Conservation (phyloP, 2,888 invertebrate species). For the Homarus gammarus region DNA sequence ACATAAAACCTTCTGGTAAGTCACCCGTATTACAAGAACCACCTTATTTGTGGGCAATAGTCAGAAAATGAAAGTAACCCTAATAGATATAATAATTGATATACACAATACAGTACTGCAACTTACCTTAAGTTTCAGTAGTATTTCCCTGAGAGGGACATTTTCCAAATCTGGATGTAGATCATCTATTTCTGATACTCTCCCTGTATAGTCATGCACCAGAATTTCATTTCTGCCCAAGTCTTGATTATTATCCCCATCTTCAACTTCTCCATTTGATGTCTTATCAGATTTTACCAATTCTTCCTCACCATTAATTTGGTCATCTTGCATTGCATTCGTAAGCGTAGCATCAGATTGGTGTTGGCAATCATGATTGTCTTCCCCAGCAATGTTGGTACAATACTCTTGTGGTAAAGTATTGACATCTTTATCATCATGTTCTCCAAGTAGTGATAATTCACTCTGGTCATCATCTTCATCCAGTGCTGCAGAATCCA, state of each 20-base stretch:
- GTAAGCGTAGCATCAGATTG: background rate
- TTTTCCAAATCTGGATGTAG: conserved; percentile 56
- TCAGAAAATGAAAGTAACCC: too few relatives aligned
- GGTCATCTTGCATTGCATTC: conserved; percentile 2
- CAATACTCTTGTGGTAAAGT: conserved; percentile 8
- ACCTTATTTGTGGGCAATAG: too few relatives aligned
- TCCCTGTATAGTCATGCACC: conserved; percentile 5
- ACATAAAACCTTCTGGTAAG: too few relatives aligned
- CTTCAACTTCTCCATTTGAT: background rate
- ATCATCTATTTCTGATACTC: conserved; percentile 15
- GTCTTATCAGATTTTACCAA: background rate
- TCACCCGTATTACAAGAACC: too few relatives aligned
- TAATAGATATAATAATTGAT: too few relatives aligned
- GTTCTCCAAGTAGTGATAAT: conserved; percentile 37
- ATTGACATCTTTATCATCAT: conserved; percentile 7
- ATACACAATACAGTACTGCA: background rate
- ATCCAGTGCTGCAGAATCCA: background rate
- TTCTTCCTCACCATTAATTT: background rate
- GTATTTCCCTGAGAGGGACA: conserved; percentile 57
- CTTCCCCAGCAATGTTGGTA: background rate
- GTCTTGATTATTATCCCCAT: background rate
- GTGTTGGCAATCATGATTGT: background rate
- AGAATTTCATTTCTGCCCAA: background rate
- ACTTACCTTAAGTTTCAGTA: conserved; percentile 61
- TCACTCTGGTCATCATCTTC: conserved; percentile 58